phyloP scores from a whole-genome alignment of 1,140 invertebrate species.

The Drosophila pseudoananassae region DNA sequence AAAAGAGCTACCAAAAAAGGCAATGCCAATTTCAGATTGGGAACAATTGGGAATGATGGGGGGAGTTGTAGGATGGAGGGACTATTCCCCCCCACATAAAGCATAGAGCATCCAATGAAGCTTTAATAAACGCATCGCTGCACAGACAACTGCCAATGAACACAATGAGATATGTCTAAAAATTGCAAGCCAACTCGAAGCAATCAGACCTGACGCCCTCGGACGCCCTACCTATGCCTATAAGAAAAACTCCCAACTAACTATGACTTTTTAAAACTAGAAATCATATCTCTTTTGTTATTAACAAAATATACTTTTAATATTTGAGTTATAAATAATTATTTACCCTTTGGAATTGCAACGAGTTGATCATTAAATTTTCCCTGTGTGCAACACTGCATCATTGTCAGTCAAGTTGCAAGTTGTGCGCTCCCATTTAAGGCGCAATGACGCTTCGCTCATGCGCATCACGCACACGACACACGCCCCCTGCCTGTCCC shows the following conservation, averaged over 20 bases:
- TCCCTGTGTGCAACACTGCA: constrained; percentile 7
- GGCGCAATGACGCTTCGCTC: constrained; percentile 78
- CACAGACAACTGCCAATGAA: constrained; percentile 57
- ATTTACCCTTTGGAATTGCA: background rate
- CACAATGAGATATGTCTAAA: constrained; percentile 76
- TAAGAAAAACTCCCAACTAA: background rate
- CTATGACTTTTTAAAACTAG: background rate
- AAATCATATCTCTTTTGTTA: background rate
- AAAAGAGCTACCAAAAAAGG: constrained; percentile 67
- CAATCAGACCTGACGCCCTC: constrained; percentile 13
- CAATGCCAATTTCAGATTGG: constrained; percentile 64
- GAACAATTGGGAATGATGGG: constrained; percentile 11
- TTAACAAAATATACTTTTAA: too few species aligned
- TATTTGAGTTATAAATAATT: background rate
- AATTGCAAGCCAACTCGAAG: constrained; percentile 58
- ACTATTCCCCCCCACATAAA: background rate
- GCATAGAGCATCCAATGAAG: constrained; percentile 66
- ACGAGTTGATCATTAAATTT: background rate
- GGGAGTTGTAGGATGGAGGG: constrained; percentile 6
- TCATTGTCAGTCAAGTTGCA: constrained; percentile 42
- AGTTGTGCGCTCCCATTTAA: constrained; percentile 70
- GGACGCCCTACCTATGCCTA: too few species aligned
- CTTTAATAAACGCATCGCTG: constrained; percentile 80
- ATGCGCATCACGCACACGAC: constrained; percentile 78
- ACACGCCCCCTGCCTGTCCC: constrained; percentile 14